These are phyloP conservation scores for Chionoecetes opilio DNA, from an alignment of 1,140 invertebrate species.

Conservation along the genomic window DNA sequence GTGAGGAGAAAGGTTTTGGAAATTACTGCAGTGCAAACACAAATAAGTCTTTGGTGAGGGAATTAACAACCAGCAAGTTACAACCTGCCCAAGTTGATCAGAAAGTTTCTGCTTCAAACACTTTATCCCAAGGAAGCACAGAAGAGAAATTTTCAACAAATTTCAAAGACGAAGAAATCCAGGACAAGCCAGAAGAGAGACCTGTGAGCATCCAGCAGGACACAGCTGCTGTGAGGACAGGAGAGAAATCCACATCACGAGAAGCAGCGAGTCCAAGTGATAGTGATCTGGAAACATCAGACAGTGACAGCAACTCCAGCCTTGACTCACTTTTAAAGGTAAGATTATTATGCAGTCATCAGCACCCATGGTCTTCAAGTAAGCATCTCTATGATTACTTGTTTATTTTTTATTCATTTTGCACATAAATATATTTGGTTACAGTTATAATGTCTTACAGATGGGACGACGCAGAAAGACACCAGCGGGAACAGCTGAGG, in stretches of 20 bases:
- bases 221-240: neutral
- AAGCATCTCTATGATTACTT: too few relatives aligned
- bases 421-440: too few relatives aligned
- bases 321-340: too few relatives aligned
- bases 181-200: neutral
- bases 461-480: constrained; percentile 65
- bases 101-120: neutral
- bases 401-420: too few relatives aligned
- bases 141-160: neutral
- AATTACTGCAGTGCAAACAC: neutral
- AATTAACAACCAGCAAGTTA: neutral
- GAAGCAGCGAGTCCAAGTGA: too few relatives aligned
- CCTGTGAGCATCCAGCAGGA: too few relatives aligned
- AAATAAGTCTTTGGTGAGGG: neutral
- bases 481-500: constrained; percentile 5
- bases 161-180: neutral
- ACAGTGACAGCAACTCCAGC: too few relatives aligned
- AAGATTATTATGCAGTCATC: too few relatives aligned
- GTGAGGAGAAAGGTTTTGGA: neutral
- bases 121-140: neutral
- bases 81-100: neutral
- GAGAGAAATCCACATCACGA: neutral
- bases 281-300: too few relatives aligned
- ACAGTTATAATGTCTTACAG: neutral
- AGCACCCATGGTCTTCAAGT: too few relatives aligned